Evolutionary conservation across 2,113 vertebrate genomes (phyloP).

Genomic region (Nipponia nippon): DNA sequence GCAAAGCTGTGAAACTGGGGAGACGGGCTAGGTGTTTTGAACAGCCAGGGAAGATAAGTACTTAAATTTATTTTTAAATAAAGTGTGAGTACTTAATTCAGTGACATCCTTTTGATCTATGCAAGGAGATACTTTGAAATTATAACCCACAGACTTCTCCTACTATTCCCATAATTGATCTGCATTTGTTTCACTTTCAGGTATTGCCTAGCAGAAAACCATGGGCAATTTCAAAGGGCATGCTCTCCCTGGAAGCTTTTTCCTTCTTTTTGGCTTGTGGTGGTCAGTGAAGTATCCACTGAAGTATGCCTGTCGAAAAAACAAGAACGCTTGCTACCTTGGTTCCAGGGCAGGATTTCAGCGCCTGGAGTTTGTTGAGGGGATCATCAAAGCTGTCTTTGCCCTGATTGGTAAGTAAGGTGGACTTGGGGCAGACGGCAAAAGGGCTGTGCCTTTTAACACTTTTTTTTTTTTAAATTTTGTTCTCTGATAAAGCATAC

Average conservation of each 20-base stretch:
- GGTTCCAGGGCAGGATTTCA: slow-evolving; percentile 81
- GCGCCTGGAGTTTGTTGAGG: slow-evolving; percentile 86
- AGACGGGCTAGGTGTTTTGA: background rate
- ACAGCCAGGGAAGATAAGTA: background rate
- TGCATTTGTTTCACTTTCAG: background rate
- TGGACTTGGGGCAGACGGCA: background rate
- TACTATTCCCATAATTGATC: background rate
- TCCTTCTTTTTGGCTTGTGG: slow-evolving; percentile 88
- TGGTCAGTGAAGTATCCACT: slow-evolving; percentile 86
- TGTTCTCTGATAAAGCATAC: background rate
- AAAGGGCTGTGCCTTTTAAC: background rate
- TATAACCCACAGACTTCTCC: background rate
- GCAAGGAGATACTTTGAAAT: background rate
- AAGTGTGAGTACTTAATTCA: background rate
- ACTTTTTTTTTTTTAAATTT: background rate
- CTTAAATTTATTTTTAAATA: background rate
- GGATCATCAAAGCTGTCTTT: slow-evolving; percentile 76
- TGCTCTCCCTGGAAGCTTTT: slow-evolving; percentile 88
- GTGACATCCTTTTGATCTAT: background rate
- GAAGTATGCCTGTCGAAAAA: slow-evolving; percentile 82
- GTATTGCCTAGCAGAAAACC: background rate
- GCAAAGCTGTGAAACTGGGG: background rate
- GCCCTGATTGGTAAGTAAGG: slow-evolving; percentile 81
- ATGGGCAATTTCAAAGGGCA: slow-evolving; percentile 97
- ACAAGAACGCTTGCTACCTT: slow-evolving; percentile 82